Conservation (phyloP, 2,888 invertebrate species). For the Slavum lentiscoides region DNA sequence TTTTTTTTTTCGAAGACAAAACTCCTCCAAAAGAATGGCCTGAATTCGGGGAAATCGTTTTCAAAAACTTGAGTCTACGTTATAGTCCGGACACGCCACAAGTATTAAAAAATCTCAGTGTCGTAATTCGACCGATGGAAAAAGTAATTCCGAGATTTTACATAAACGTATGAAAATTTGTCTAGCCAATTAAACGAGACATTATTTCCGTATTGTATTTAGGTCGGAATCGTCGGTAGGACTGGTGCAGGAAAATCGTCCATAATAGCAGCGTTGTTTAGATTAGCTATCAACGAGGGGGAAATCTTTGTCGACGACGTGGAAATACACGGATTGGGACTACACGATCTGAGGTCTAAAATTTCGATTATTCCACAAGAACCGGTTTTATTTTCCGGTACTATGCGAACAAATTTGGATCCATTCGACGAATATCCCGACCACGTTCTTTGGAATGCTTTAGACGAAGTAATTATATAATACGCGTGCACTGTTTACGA, state of each 20-base stretch:
- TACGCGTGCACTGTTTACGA: too few species aligned
- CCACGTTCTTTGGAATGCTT: conserved; percentile 77
- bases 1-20: neutral
- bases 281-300: conserved; percentile 78
- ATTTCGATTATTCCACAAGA: conserved; percentile 86
- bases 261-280: conserved; percentile 77
- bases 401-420: conserved; percentile 85
- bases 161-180: neutral
- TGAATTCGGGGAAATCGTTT: conserved; percentile 69
- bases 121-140: conserved; percentile 67
- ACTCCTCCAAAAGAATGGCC: conserved; percentile 66
- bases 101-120: conserved; percentile 73
- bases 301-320: conserved; percentile 79
- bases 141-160: conserved; percentile 60
- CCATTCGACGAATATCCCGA: conserved; percentile 83
- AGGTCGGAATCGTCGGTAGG: conserved; percentile 81
- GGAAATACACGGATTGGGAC: conserved; percentile 71
- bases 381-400: conserved; percentile 83
- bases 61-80: conserved; percentile 70
- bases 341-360: conserved; percentile 74
- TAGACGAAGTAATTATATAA: conserved; percentile 70
- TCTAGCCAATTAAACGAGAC: neutral
- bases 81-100: conserved; percentile 74
- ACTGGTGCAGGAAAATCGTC: conserved; percentile 86
- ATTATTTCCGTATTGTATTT: conserved; percentile 36